phyloP scores from a whole-genome alignment of 1,140 invertebrate genomes.

The Neotoxoptera formosana region DNA sequence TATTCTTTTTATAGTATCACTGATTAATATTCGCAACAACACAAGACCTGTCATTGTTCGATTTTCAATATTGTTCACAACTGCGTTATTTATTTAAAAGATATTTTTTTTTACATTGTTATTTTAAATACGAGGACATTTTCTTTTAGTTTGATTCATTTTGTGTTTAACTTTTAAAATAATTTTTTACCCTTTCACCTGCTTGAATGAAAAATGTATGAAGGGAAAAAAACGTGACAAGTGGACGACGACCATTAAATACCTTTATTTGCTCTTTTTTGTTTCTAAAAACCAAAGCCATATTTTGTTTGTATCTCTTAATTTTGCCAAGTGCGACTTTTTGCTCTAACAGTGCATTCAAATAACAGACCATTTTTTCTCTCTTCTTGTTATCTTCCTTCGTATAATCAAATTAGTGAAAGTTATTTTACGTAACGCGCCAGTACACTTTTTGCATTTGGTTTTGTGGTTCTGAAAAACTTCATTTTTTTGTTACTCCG shows the following conservation, averaged over 20 bases:
- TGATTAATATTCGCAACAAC: not conserved
- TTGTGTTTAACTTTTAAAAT: not conserved
- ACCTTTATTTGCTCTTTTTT: not conserved
- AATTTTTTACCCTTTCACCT: not conserved
- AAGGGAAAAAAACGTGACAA: slow-evolving; percentile 14
- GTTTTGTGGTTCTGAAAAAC: slow-evolving; percentile 47
- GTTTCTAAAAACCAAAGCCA: slow-evolving; percentile 2
- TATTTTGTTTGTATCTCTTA: slow-evolving; percentile 37
- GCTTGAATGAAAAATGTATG: not conserved
- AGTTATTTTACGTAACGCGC: slow-evolving; percentile 50
- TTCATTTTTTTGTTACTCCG: not conserved
- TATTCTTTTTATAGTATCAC: not conserved
- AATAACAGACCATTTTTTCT: slow-evolving; percentile 18
- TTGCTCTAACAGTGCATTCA: slow-evolving; percentile 6
- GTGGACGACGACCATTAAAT: not conserved
- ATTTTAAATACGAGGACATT: not conserved
- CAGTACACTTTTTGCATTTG: slow-evolving; percentile 37
- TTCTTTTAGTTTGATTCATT: not conserved
- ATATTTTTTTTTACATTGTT: not conserved
- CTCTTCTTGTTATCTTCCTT: slow-evolving; percentile 24
- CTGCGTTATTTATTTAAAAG: not conserved
- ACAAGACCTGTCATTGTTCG: not conserved
- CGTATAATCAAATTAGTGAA: slow-evolving; percentile 47
- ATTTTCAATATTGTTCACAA: not conserved
- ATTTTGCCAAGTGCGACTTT: slow-evolving; percentile 5